These are phyloP conservation scores for Chydorus sphaericus DNA, from an alignment of 2,888 invertebrate species.

Conservation along the genomic window DNA sequence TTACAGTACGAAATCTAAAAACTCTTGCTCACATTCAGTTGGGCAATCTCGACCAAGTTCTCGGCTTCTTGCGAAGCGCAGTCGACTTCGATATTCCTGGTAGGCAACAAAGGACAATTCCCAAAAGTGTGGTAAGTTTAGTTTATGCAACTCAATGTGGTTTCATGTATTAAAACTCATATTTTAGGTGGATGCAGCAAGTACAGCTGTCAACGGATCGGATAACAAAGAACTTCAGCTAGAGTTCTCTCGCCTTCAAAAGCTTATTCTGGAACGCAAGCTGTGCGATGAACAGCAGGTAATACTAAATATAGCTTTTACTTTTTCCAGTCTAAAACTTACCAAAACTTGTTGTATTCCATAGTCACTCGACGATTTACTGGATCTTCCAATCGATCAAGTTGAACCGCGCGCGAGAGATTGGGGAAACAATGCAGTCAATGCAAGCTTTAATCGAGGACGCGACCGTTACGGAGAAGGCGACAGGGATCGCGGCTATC, in stretches of 20 bases:
- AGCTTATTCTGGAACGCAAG: constrained; percentile 36
- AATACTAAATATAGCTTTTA: constrained; percentile 27
- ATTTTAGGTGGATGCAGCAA: constrained; percentile 37
- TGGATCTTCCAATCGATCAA: not conserved
- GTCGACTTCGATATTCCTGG: constrained; percentile 41
- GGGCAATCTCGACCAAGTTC: constrained; percentile 45
- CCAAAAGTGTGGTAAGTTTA: constrained; percentile 42
- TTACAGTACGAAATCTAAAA: constrained; percentile 52
- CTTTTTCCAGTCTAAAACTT: not conserved
- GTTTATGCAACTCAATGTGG: constrained; percentile 6
- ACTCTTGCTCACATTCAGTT: constrained; percentile 44
- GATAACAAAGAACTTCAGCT: constrained; percentile 37
- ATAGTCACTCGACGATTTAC: not conserved
- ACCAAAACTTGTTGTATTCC: not conserved
- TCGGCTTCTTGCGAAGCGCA: constrained; percentile 41
- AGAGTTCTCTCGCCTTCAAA: constrained; percentile 41
- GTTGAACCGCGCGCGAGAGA: constrained; percentile 8
- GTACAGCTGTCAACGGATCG: constrained; percentile 33
- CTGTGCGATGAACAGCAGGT: constrained; percentile 32
- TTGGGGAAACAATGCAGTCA: not conserved
- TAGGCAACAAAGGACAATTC: no score
- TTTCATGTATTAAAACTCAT: not conserved
- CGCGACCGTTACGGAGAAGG: not conserved
- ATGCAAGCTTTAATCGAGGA: not conserved
- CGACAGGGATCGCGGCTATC: not conserved